Base-by-base conservation (phyloP, 2,888 invertebrate genomes). In the Apamea crenata region DNA sequence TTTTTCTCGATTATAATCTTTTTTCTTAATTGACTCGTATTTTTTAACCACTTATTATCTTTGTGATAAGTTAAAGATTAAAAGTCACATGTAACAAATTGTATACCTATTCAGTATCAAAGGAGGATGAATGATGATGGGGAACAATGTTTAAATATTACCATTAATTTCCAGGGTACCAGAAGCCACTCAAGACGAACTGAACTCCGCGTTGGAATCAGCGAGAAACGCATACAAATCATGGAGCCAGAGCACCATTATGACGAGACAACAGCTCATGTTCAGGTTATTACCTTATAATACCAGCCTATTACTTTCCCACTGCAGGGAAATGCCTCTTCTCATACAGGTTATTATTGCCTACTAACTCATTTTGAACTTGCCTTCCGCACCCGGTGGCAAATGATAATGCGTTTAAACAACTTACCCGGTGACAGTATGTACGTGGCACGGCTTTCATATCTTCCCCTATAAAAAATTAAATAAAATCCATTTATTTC, bases 241-340 rank as follows among this genome's bases (percentile, higher is more conserved):
- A 84, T 99, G 99, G 99, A 98, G 98, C 74, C 97, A 98, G 93
- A 98, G 99, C 29, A 99, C 99, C 4, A 98, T 99, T 59, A 97
- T 99, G 87, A 98, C 99, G 16, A 97, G 99, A 66, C 99, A 99
- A 94, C 99, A 99, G 95, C 97, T 98, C 59, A 99, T 99, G 98
- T 98, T 99, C 95, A 98, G 97, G 94, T 98, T 97, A 87, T 93
- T 86, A 73, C 10, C 61, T 16, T 29, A 18, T 61, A 61, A 29
- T 61, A 61, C 61, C 61, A 61, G 61, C 29, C 29, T 61, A 29
- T 32, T 29, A n/a, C 6, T n/a, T 6, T 18, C 1, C 61, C 29
- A 32, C 8, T 29, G 29, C 18, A 32, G 61, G 29, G 18, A 61
- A 59, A 61, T 4, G 16, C 29, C 16, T 29, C 29, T 61, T 61